These are phyloP conservation scores for Isichthys henryi DNA, from an alignment of 2,113 vertebrate species.

Conservation along the genomic window DNA sequence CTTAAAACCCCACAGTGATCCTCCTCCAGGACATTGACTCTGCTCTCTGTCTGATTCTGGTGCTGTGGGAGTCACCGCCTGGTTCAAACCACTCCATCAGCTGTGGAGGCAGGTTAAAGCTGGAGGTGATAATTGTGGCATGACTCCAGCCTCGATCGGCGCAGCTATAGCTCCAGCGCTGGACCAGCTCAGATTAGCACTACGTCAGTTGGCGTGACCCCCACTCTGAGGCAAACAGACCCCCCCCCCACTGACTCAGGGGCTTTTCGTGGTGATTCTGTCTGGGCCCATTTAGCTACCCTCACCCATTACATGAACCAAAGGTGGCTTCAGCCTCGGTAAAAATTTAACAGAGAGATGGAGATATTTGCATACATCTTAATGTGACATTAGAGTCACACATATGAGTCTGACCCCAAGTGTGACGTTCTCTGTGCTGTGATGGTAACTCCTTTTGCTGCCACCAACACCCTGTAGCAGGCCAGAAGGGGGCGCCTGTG, in stretches of 20 bases:
- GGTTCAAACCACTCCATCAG: background rate
- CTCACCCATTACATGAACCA: background rate
- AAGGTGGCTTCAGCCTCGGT: background rate
- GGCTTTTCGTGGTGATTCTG: background rate
- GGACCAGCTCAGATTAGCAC: background rate
- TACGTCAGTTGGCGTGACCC: background rate
- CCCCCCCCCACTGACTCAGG: background rate
- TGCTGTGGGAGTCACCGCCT: background rate
- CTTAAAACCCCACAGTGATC: background rate
- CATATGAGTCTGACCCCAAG: background rate
- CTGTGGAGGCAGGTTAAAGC: background rate
- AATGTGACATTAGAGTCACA: background rate
- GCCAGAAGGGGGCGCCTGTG: background rate
- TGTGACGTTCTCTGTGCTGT: background rate
- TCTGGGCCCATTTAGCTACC: background rate
- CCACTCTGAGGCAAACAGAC: background rate
- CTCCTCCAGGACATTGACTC: background rate
- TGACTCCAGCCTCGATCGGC: background rate
- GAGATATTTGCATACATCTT: background rate
- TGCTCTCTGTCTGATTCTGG: no score
- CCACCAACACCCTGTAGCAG: background rate
- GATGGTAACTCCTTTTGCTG: background rate
- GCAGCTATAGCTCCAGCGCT: background rate
- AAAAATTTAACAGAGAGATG: background rate
- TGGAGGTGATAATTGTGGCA: background rate